phyloP scores from a whole-genome alignment of 2,888 invertebrate genomes.

The Ditula angustiorana region DNA sequence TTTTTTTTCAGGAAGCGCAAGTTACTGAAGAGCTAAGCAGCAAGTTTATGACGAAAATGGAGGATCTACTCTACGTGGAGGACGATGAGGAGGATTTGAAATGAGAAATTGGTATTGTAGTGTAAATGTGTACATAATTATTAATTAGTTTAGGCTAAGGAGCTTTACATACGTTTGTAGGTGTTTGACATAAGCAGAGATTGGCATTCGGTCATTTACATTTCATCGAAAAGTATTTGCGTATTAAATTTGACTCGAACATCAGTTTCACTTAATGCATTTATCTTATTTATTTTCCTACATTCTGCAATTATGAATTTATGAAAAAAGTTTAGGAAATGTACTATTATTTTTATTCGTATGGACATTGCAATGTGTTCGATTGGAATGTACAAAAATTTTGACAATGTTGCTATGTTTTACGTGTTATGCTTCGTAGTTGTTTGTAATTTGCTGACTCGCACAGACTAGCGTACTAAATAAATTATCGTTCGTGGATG shows the following conservation, averaged over 20 bases:
- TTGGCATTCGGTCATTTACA: no score
- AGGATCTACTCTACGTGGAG: conserved; percentile 74
- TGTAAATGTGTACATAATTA: conserved; percentile 48
- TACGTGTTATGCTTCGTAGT: conserved; percentile 14
- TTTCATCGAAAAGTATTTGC: no score
- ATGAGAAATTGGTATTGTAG: conserved; percentile 50
- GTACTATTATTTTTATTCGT: not conserved
- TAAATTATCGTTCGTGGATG: not conserved
- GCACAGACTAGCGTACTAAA: no score
- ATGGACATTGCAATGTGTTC: conserved; percentile 15
- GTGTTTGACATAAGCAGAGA: not conserved
- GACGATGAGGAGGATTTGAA: conserved; percentile 79
- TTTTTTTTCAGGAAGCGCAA: conserved; percentile 59
- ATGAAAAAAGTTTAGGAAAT: not conserved
- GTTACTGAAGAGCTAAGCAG: conserved; percentile 62
- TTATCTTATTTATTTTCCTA: no score
- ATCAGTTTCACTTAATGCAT: no score
- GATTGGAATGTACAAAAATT: conserved; percentile 28
- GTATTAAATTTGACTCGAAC: no score
- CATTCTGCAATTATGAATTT: no score
- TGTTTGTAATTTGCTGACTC: not conserved
- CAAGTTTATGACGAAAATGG: conserved; percentile 77
- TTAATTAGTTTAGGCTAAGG: conserved; percentile 39
- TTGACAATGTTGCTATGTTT: conserved; percentile 4
- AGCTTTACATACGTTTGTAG: conserved; percentile 26